Evolutionary conservation across 2,113 vertebrate genomes (phyloP), one percentile per base, ranked within the genome.

Genomic region (Boleophthalmus pectinirostris): DNA sequence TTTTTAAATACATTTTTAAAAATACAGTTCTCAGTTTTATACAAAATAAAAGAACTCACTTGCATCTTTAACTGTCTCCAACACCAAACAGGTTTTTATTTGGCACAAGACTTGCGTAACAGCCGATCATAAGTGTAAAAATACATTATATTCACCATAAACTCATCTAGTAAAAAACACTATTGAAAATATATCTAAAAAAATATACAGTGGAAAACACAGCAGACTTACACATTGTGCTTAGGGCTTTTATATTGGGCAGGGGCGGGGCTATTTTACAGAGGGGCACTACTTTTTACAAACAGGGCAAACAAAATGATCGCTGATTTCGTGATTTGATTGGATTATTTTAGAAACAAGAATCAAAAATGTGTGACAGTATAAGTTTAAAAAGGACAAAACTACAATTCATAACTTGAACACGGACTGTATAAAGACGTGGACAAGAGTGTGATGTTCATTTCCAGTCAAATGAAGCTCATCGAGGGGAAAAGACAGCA

Each of bases 201-300:
- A 92, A 93, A 92, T 92, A 91, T 91, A 92, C 91, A 92, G 86
- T 87, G 80, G 82, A 82, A 87, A 72, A 85, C 73, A 86, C 86
- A 89, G 85, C 84, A 91, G 79, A 89, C 79, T 83, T 87, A 92
- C 90, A 88, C 81, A 75, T 69, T 86, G 85, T 88, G 81, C 81
- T 79, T 65, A 79, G 66, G 75, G 60, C 60, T 64, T 61, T 57
- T 58, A 25, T 25, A 7, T 14, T 18, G 46, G 61, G 20, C 13
- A 38, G 20, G 38, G 7, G 13, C 21, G 43, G 58, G 63, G 29
- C 65, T 91, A 91, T 90, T 90, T 91, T 90, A 92, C 90, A 92
- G 81, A 73, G 79, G 53, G 49, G 49, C 38, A 10, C 38, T 1
- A 43, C 8, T 43, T 43, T 43, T 43, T 43, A 43, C 29, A 29